Percentiles rank a stretch among this genome's conserved stretches.
Conservation (phyloP, 2,888 invertebrate species). For the Chorisops tibialis region DNA sequence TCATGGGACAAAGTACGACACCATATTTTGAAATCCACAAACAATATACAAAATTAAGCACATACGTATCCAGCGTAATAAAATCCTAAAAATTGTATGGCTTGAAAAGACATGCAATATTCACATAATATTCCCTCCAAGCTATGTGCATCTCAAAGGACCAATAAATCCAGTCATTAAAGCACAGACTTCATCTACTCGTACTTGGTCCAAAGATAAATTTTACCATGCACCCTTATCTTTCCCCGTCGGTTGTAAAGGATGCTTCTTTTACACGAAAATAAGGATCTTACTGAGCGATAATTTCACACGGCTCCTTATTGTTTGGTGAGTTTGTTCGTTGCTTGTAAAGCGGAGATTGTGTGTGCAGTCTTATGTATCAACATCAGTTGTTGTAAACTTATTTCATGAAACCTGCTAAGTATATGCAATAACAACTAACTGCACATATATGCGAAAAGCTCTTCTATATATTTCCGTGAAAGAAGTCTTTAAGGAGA, state of each 20-base stretch:
- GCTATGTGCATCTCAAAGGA: constrained; percentile 46
- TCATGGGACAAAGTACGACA: no score
- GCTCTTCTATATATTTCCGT: constrained; percentile 21
- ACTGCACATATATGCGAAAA: background rate
- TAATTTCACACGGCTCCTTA: constrained; percentile 31
- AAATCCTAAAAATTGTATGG: no score
- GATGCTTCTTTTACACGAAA: constrained; percentile 6
- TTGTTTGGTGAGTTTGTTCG: constrained; percentile 11
- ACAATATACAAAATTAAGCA: no score
- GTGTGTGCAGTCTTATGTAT: constrained; percentile 13
- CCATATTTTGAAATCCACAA: no score
- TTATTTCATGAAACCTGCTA: background rate
- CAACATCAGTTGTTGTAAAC: background rate
- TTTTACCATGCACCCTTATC: constrained; percentile 23
- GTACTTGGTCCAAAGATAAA: constrained; percentile 30
- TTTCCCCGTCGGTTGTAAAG: background rate
- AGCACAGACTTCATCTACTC: constrained; percentile 37
- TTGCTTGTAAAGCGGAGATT: constrained; percentile 5
- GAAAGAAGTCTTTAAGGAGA: constrained; percentile 16
- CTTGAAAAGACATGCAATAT: constrained; percentile 23
- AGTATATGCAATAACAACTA: background rate
- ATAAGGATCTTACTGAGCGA: constrained; percentile 26
- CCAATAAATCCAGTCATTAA: constrained; percentile 53
- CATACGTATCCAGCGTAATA: no score
- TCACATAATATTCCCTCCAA: constrained; percentile 23